These are phyloP conservation scores for Scelioninae gen. 2 DNA, from an alignment of 2,888 invertebrate species.

Conservation along the genomic window DNA sequence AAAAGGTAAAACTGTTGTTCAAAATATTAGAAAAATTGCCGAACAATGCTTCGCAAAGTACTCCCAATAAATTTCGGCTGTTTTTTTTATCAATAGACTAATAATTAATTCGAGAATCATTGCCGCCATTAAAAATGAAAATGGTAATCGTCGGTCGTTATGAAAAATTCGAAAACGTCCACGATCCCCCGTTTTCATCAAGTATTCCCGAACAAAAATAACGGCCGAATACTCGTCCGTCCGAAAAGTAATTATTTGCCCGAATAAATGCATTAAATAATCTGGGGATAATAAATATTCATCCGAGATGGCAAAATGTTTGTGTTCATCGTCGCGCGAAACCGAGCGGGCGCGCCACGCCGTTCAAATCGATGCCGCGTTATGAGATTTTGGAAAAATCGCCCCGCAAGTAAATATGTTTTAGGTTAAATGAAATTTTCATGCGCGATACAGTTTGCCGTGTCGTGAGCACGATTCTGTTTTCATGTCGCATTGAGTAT, in stretches of 20 bases:
- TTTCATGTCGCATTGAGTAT: slow-evolving; percentile 50
- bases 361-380: slow-evolving; percentile 43
- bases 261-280: slow-evolving; percentile 55
- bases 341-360: slow-evolving; percentile 28
- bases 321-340: slow-evolving; percentile 52
- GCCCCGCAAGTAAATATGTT: slow-evolving; percentile 42
- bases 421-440: slow-evolving; percentile 51
- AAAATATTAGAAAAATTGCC: too few relatives aligned
- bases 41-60: too few relatives aligned
- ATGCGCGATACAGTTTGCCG: slow-evolving; percentile 44
- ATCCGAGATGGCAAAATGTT: slow-evolving; percentile 48
- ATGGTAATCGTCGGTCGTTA: too few relatives aligned
- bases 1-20: too few relatives aligned
- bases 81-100: too few relatives aligned
- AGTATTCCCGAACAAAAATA: slow-evolving; percentile 19
- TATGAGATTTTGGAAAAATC: slow-evolving; percentile 40
- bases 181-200: too few relatives aligned
- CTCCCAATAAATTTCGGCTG: too few relatives aligned
- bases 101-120: too few relatives aligned
- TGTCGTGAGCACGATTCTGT: slow-evolving; percentile 43
- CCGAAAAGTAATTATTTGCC: slow-evolving; percentile 46
- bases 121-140: too few relatives aligned
- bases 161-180: too few relatives aligned
- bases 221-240: slow-evolving; percentile 16
- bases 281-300: slow-evolving; percentile 56